Percentiles rank a stretch among this genome's conserved stretches.
These are phyloP conservation scores for Drosophila guanche DNA, from an alignment of 1,140 invertebrate species.

Conservation along the genomic window DNA sequence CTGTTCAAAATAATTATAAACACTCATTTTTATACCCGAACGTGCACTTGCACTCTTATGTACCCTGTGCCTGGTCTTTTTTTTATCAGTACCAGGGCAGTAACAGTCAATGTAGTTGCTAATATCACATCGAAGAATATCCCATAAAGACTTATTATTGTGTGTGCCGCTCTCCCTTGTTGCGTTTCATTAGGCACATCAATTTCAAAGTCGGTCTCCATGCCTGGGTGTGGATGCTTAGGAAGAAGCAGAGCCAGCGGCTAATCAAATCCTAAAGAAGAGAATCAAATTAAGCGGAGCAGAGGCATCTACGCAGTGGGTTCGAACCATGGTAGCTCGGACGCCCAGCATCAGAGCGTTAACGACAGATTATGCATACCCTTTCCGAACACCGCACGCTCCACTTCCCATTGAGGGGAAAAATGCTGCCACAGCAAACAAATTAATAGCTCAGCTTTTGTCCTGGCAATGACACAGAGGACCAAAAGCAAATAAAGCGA, in stretches of 20 bases:
- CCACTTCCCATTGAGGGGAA: too few species aligned
- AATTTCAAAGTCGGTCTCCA: constrained; percentile 30
- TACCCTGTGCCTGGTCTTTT: neutral
- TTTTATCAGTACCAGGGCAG: constrained; percentile 9
- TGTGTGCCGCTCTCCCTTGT: constrained; percentile 22
- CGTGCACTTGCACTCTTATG: too few species aligned
- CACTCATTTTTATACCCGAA: too few species aligned
- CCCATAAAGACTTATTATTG: constrained; percentile 32
- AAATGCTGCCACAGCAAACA: too few species aligned
- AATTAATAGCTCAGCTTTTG: neutral
- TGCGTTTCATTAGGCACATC: constrained; percentile 58
- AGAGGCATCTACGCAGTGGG: too few species aligned
- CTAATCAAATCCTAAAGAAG: too few species aligned
- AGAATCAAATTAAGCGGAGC: too few species aligned
- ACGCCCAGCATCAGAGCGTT: constrained; percentile 19
- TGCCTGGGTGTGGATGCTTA: constrained; percentile 16
- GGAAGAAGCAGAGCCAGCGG: neutral
- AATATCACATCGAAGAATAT: constrained; percentile 50
- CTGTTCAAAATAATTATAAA: too few species aligned
- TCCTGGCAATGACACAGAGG: neutral
- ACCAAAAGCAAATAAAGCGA: too few species aligned
- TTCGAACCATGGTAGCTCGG: constrained; percentile 17
- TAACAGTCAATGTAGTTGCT: constrained; percentile 41
- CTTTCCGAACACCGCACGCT: too few species aligned
- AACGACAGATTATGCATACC: constrained; percentile 33